A percentile compares a stretch with the other conserved stretches of the same genome.
Evolutionary conservation across 2,888 invertebrate species (phyloP).

Genomic region (Thymelicus sylvestris): DNA sequence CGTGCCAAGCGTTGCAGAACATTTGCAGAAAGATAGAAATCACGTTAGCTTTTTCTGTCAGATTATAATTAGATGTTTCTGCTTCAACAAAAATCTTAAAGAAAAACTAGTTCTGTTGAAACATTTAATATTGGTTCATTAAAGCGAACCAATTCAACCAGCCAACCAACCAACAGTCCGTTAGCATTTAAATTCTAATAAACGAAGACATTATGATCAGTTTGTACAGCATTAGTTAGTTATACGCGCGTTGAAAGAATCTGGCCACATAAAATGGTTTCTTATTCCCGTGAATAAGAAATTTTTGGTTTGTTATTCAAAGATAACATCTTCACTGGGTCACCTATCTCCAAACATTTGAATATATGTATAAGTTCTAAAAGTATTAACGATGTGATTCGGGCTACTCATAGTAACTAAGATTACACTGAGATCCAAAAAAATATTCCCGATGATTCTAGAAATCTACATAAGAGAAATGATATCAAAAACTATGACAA

Average conservation of each 20-base stretch:
- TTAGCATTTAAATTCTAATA: not conserved
- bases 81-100: not conserved
- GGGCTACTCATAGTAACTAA: no score
- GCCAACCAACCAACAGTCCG: not conserved
- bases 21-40: conserved; percentile 4
- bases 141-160: not conserved
- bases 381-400: no score
- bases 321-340: conserved; percentile 3
- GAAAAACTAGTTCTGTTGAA: not conserved
- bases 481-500: not conserved
- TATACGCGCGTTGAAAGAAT: no score
- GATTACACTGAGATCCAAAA: no score
- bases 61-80: conserved; percentile 6
- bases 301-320: not conserved
- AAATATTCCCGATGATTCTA: not conserved
- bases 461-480: not conserved
- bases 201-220: not conserved
- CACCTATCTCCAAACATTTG: not conserved
- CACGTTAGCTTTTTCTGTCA: not conserved
- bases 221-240: no score
- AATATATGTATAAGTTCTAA: no score
- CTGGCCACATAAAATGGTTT: not conserved
- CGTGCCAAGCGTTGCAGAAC: conserved; percentile 19
- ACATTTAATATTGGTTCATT: conserved; percentile 1
- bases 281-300: not conserved